A percentile compares a stretch with the other conserved stretches of the same genome.
Evolutionary conservation across 2,113 vertebrate genomes (phyloP).

Genomic region (Coreoperca whiteheadi): DNA sequence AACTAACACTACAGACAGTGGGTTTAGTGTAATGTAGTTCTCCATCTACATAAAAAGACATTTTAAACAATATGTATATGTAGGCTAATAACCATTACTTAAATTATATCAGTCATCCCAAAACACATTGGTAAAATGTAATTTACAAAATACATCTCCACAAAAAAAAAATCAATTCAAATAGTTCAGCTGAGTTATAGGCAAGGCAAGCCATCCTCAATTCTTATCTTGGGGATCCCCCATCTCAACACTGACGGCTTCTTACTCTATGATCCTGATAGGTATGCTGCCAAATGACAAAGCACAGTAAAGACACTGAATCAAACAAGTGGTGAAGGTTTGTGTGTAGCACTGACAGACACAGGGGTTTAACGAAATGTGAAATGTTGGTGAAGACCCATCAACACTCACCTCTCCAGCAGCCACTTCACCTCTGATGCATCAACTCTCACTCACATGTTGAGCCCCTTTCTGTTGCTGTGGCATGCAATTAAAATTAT

Average conservation of each 20-base stretch:
- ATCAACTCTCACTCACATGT: not conserved
- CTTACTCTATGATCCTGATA: not conserved
- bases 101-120: not conserved
- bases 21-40: too few species aligned
- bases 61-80: not conserved
- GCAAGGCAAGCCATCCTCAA: not conserved
- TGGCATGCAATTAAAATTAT: not conserved
- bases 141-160: not conserved
- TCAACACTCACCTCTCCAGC: conserved; percentile 1
- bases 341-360: not conserved
- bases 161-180: not conserved
- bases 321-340: not conserved
- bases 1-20: not conserved
- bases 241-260: too few species aligned
- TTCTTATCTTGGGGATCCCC: not conserved
- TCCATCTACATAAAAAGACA: not conserved
- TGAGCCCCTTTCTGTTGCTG: not conserved
- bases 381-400: not conserved
- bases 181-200: not conserved
- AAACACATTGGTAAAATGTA: not conserved
- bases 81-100: not conserved
- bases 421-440: not conserved
- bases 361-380: not conserved
- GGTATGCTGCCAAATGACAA: not conserved
- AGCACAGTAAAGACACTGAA: not conserved